These are phyloP conservation scores for Zaprionus tsacasi DNA, from an alignment of 1,140 invertebrate genomes.

Conservation along the genomic window DNA sequence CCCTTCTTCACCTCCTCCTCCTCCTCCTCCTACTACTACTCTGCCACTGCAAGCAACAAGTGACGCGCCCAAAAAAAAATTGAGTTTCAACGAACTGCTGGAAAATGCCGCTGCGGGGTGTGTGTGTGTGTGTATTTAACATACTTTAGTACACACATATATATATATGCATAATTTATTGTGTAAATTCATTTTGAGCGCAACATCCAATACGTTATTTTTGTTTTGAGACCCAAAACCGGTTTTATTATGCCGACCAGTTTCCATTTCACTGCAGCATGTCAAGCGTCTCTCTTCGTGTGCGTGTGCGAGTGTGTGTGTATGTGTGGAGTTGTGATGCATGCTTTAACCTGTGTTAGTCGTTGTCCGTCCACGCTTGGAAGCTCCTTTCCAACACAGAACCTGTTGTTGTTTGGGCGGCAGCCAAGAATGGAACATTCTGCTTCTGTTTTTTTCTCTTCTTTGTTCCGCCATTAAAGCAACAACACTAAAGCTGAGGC, in stretches of 20 bases:
- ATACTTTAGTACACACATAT: neutral
- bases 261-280: constrained; percentile 64
- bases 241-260: constrained; percentile 60
- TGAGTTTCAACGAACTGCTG: constrained; percentile 69
- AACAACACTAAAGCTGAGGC: constrained; percentile 12
- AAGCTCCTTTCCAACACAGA: constrained; percentile 24
- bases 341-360: constrained; percentile 63
- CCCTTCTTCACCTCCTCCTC: neutral
- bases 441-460: constrained; percentile 11
- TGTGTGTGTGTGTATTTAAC: constrained; percentile 4
- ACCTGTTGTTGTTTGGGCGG: constrained; percentile 37
- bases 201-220: constrained; percentile 46
- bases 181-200: constrained; percentile 31
- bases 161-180: constrained; percentile 33
- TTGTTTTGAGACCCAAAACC: constrained; percentile 60
- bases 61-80: constrained; percentile 47
- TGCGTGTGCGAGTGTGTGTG: neutral
- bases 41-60: constrained; percentile 58
- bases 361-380: constrained; percentile 47
- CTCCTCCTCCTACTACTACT: no score
- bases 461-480: neutral
- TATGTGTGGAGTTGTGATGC: constrained; percentile 19
- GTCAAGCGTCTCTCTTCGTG: neutral
- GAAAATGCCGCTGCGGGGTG: constrained; percentile 63
- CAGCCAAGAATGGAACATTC: constrained; percentile 31